Percentiles rank a stretch among this genome's conserved stretches.
These are phyloP conservation scores for Troglohyphantes excavatus DNA, from an alignment of 2,888 invertebrate species.

Conservation along the genomic window DNA sequence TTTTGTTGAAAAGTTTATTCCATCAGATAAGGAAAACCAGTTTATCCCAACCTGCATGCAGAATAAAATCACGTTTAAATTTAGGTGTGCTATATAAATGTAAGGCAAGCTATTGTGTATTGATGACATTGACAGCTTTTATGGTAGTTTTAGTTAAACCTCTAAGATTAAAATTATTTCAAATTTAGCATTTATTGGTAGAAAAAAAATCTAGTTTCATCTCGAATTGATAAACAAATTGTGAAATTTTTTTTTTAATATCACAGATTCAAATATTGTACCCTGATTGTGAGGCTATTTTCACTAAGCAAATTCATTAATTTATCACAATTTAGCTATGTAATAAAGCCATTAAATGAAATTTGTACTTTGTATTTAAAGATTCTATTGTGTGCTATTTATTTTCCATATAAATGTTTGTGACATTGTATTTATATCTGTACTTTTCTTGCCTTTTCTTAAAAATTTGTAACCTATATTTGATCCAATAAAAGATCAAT, in stretches of 20 bases:
- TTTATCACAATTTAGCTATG: not conserved
- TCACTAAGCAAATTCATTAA: not conserved
- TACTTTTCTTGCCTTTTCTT: constrained; percentile 29
- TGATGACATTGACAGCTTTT: too few species aligned
- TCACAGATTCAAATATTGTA: not conserved
- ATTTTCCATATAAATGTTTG: constrained; percentile 13
- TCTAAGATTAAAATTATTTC: too few species aligned
- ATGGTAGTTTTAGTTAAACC: too few species aligned
- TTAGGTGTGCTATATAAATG: too few species aligned
- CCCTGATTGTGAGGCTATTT: not conserved
- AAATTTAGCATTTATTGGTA: too few species aligned
- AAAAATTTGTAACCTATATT: constrained; percentile 3
- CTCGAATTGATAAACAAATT: too few species aligned
- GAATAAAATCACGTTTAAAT: too few species aligned
- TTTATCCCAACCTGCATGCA: not conserved
- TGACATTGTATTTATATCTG: constrained; percentile 20
- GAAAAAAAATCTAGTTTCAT: too few species aligned
- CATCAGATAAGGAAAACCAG: not conserved
- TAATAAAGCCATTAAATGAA: constrained; percentile 6
- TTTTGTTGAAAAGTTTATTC: not conserved
- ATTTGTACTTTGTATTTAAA: constrained; percentile 6
- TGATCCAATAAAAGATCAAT: not conserved
- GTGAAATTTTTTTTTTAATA: too few species aligned
- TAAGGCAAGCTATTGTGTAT: too few species aligned
- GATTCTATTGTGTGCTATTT: constrained; percentile 15